Percentiles rank a stretch among this genome's conserved stretches.
Evolutionary conservation across 2,888 invertebrate species (phyloP).

Genomic region (Lasioglossum lativentre): DNA sequence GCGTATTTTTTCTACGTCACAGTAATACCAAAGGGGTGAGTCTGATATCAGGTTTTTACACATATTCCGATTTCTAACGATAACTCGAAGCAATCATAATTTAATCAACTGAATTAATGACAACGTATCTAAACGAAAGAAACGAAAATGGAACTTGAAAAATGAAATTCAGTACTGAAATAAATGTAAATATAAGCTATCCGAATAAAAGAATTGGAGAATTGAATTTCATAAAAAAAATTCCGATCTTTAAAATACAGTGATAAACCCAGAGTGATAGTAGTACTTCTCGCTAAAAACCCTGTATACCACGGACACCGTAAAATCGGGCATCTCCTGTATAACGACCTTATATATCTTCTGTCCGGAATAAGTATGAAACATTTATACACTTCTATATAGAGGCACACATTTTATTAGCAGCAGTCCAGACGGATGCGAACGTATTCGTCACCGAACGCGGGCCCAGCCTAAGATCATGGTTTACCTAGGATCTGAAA

Average conservation of each 20-base stretch:
- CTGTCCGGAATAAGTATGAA: not conserved
- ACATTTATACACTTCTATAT: not conserved
- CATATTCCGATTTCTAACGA: too few relatives aligned
- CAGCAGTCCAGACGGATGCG: not conserved
- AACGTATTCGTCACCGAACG: conserved; percentile 14
- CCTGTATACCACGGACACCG: not conserved
- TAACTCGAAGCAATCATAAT: too few relatives aligned
- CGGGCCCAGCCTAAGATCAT: not conserved
- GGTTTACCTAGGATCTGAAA: conserved; percentile 56
- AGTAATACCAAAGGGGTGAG: not conserved
- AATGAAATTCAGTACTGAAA: not conserved
- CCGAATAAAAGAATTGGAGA: too few relatives aligned
- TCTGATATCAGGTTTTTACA: too few relatives aligned
- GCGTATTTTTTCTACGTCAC: not conserved
- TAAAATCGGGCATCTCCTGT: not conserved
- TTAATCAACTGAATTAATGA: too few relatives aligned
- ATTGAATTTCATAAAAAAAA: too few relatives aligned
- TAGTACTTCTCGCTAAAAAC: not conserved
- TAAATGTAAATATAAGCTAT: not conserved
- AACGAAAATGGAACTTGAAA: too few relatives aligned
- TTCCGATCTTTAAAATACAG: not conserved
- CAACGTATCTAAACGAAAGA: too few relatives aligned
- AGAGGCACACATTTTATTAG: not conserved
- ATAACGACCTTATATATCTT: not conserved
- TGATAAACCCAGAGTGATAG: not conserved